Evolutionary conservation across 2,113 vertebrate species (phyloP).

Genomic region (Leptobrachium leishanense): DNA sequence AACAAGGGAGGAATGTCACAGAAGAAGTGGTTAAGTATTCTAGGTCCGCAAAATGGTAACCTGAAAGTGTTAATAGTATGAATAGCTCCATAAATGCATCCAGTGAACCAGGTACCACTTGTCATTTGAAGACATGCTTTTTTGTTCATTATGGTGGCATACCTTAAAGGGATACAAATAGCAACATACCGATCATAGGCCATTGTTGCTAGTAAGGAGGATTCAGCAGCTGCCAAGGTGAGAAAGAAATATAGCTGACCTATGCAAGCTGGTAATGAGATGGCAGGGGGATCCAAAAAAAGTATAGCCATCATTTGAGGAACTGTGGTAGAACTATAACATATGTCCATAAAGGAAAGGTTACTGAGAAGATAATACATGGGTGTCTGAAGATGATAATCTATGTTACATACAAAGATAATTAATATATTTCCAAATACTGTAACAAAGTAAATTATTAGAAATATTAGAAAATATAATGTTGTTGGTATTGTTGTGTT

Average conservation of each 20-base stretch:
- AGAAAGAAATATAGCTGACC: slow-evolving; percentile 55
- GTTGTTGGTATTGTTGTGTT: not conserved
- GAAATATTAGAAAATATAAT: slow-evolving; percentile 11
- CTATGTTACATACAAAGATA: slow-evolving; percentile 5
- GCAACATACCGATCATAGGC: slow-evolving; percentile 53
- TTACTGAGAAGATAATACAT: slow-evolving; percentile 57
- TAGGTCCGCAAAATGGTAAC: slow-evolving; percentile 53
- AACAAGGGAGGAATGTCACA: slow-evolving; percentile 58
- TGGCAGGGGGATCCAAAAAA: slow-evolving; percentile 33
- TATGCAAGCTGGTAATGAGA: slow-evolving; percentile 54
- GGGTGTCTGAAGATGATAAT: slow-evolving; percentile 50
- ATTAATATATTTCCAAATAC: slow-evolving; percentile 22
- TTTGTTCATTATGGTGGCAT: slow-evolving; percentile 52
- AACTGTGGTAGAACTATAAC: slow-evolving; percentile 52
- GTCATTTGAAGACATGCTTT: slow-evolving; percentile 19
- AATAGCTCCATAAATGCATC: slow-evolving; percentile 6
- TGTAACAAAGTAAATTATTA: slow-evolving; percentile 10
- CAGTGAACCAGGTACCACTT: slow-evolving; percentile 8
- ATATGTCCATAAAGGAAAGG: slow-evolving; percentile 51
- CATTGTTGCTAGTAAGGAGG: slow-evolving; percentile 54
- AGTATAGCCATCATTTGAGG: slow-evolving; percentile 54
- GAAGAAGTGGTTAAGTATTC: slow-evolving; percentile 57
- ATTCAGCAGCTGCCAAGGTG: slow-evolving; percentile 55
- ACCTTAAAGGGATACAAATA: slow-evolving; percentile 52
- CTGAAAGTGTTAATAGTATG: slow-evolving; percentile 32